Percentiles rank a stretch among this genome's conserved stretches.
These are phyloP conservation scores for Ceratina japonica DNA, from an alignment of 1,140 invertebrate species.

Conservation along the genomic window DNA sequence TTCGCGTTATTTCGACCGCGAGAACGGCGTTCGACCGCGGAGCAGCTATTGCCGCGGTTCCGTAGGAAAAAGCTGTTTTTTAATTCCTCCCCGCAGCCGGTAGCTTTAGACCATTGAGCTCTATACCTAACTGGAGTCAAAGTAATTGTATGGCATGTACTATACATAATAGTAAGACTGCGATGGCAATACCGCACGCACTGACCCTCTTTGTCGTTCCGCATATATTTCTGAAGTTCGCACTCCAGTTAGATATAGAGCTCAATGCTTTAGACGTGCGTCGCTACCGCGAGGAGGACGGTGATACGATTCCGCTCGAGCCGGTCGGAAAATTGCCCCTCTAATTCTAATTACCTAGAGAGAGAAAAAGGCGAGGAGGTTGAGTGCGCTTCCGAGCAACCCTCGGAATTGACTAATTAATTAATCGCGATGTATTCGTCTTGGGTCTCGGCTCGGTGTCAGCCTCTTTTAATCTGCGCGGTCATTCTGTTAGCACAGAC, in stretches of 20 bases:
- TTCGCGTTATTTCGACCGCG: neutral
- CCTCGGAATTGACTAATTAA: conserved; percentile 2
- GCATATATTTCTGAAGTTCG: too few species aligned
- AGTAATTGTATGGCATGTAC: too few species aligned
- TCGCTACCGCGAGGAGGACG: neutral
- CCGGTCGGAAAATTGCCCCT: neutral
- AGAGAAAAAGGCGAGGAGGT: neutral
- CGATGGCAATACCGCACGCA: too few species aligned
- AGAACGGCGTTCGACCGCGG: conserved; percentile 1
- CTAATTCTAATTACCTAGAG: neutral
- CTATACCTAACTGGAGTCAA: too few species aligned
- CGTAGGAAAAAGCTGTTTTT: neutral
- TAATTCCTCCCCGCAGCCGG: neutral
- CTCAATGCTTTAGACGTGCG: neutral
- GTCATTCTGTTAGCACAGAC: neutral
- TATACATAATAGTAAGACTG: too few species aligned
- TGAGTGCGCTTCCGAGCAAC: too few species aligned
- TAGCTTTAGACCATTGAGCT: neutral
- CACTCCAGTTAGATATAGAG: too few species aligned
- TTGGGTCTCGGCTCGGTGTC: neutral
- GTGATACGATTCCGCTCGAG: conserved; percentile 7
- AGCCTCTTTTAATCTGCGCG: neutral
- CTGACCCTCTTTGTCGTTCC: too few species aligned
- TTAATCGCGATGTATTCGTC: neutral
- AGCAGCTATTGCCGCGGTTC: neutral